Evolutionary conservation across 2,797 vertebrate species (phyloP), one percentile per base, ranked within the genome.

Genomic region (Apodemus agrarius): DNA sequence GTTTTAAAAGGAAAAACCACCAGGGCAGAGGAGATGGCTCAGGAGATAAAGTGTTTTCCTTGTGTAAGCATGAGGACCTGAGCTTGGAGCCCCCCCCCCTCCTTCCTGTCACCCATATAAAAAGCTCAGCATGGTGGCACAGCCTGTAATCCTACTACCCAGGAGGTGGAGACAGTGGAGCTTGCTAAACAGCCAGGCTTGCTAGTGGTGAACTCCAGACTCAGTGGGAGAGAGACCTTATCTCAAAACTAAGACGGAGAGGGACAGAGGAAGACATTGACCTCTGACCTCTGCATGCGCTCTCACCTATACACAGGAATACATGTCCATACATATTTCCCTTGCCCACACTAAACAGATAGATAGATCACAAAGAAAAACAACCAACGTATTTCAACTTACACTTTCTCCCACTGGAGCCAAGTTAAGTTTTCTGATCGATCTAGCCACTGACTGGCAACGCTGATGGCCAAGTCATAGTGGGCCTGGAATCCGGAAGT

Each of bases 401-500:
- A 98, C 97, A 78, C 59, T 94, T 97, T 97, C 82, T 97, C 93
- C 97, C 95, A 96, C 86, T 94, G 91, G 80, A 97, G 90, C 91
- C 96, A 94, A 69, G 97, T 95, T 0, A 96, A 96, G 82, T 96
- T 98, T 95, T 98, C 98, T 26, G 98, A 98, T 93, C 94, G 98
- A 95, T 98, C 98, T 90, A 99, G 88, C 99, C 99, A 99, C 96
- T 98, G 99, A 67, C 99, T 98, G 94, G 99, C 99, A 76, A 99
- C 98, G 26, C 94, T 98, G 93, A 99, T 97, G 57, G 99, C 99
- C 95, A 99, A 98, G 97, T 99, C 99, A 97, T 99, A 99, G 98
- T 99, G 99, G 61, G 99, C 99, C 99, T 99, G 97, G 14, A 97
- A 96, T 54, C 31, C 40, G 83, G 86, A 57, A 92, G 76, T 26